Conservation (phyloP, 92 coral and sea anemone genomes). For the Montipora capitata region DNA sequence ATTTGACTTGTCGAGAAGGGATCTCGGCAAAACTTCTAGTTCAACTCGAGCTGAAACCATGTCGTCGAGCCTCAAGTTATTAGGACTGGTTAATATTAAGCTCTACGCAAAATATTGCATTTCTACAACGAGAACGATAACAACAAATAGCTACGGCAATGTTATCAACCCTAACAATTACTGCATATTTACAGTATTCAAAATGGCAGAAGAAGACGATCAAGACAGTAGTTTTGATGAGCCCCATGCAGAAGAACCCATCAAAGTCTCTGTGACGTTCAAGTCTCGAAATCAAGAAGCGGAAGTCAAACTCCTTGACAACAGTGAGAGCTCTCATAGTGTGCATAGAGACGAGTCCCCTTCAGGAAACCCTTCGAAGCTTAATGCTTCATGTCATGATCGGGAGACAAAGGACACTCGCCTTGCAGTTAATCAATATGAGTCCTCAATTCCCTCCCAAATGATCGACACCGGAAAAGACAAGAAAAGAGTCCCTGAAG, state of each 20-base stretch:
- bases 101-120: too few species aligned
- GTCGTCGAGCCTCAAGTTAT: too few species aligned
- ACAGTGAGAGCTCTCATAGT: not conserved
- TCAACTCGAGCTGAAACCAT: too few species aligned
- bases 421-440: slow-evolving; percentile 24
- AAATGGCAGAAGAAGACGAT: slow-evolving; percentile 40
- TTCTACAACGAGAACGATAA: too few species aligned
- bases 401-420: not conserved
- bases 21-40: too few species aligned
- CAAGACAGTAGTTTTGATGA: slow-evolving; percentile 38
- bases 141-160: too few species aligned
- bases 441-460: slow-evolving; percentile 8
- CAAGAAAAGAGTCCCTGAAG: not conserved
- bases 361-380: not conserved
- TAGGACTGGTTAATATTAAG: too few species aligned
- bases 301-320: not conserved
- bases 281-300: slow-evolving; percentile 50
- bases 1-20: too few species aligned
- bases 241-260: slow-evolving; percentile 24
- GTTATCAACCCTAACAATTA: not conserved
- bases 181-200: not conserved
- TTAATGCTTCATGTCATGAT: not conserved
- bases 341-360: not conserved
- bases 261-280: slow-evolving; percentile 81
- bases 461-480: not conserved